Evolutionary conservation across 2,888 invertebrate genomes (phyloP), one percentile per base, ranked within the genome.

Genomic region (Mellilla xanthometata): DNA sequence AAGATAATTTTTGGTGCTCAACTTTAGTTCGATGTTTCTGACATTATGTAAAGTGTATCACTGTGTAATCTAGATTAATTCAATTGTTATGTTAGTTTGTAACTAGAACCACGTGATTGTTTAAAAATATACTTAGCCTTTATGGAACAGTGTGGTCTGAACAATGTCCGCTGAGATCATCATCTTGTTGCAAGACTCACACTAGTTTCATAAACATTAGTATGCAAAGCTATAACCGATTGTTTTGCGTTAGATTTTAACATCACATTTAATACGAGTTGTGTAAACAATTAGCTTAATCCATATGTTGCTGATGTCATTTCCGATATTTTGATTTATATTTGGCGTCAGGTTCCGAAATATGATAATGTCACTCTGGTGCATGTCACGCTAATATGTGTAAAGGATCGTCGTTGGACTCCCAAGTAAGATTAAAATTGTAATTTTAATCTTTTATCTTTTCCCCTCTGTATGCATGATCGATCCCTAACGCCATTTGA

Each of bases 381-480:
- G 65, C 58, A 72, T 65, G 62, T 69, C 65, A 49, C 51, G 60
- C 64, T 61, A 66, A 58, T 65, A 66, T 58, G 68, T 86, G 84
- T 64, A 67, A 76, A 82, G 84, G 88, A 89, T 88, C 88, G 88
- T 89, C 88, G 88, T 86, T 82, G 88, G 88, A 88, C 71, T 76
- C 75, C 77, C 87, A 84, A 87, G 88, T 87, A 86, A 89, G 87
- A 81, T 76, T 76, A 71, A 76, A 79, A 48, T 48, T 70, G 69
- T 66, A 70, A n/a, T 63, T 70, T 68, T 67, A 69, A 65, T 72
- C 65, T 72, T 74, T 68, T 24, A 63, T 65, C 63, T 66, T 61
- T 62, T 72, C 73, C 76, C 70, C 70, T 65, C 65, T 65, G 57
- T 65, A 69, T 64, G 85, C 84, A 84, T 80, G 83, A 58, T 47